Base-by-base conservation (phyloP, 2,113 vertebrate genomes). In the Rhombomys opimus region DNA sequence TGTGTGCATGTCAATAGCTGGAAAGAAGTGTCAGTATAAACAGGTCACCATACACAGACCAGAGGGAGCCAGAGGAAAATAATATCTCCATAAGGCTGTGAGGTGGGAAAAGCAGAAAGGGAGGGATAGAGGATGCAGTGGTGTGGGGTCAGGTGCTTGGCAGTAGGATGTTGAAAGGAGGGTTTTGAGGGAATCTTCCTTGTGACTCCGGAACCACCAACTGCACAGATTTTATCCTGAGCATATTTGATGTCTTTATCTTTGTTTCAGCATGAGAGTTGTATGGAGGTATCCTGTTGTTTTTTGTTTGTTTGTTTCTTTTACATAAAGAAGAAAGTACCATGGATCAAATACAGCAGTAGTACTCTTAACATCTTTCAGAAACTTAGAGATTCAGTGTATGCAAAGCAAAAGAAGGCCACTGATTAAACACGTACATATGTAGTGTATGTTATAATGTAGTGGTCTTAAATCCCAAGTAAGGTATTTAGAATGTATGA, bases 21-120 rank as follows among this genome's bases (percentile, higher is more conserved):
- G 12, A 93, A 32, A 20, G 23, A 25, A 20, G 9, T 4, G 73
- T 76, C 30, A 78, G 5, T 35, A 35, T 13, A 57, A 90, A 59
- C 87, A 35, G 38, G 3, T 90, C 41, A 59, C 70, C 8, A 38
- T 2, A 30, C 3, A 63, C 65, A 27, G 3, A 3, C 4, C 12
- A 46, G 35, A 46, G 65, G 10, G 17, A 87, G 17, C 30, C 77
- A 41, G 35, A 54, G 1, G 15, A 78, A 27, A 23, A 23, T 65
- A 8, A 10, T 0, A 0, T 75, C 38, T 68, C 2, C n/a, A 23
- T 22, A 30, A 50, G 11, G 0, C 1, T 46, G 3, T 27, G 38
- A 78, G 14, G 23, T 23, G 14, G 5, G 2, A 23, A 11, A 63
- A 63, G 59, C 13, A 38, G 12, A 65, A 27, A n/a, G 35, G 13